Evolutionary conservation across 2,797 vertebrate species (phyloP), one percentile per base, ranked within the genome.

Genomic region (Hephaestus fuliginosus): DNA sequence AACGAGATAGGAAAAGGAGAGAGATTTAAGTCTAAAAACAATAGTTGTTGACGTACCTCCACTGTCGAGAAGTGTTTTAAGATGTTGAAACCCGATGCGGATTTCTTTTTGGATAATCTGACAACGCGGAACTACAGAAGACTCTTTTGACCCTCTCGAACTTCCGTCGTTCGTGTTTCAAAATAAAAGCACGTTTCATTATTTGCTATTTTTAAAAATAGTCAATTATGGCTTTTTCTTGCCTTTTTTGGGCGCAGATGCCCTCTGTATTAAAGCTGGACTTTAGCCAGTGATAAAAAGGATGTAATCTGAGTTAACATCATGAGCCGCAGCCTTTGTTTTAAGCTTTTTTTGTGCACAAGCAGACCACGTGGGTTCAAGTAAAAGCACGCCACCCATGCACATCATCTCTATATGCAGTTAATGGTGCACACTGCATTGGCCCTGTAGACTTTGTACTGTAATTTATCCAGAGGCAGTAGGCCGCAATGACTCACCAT

Each of bases 101-200:
- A 49, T 63, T 74, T 51, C 51, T 33, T 33, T 67, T 52, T 33
- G 20, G 41, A 5, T 56, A 33, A 53, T 76, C 36, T 70, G 15
- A 79, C 82, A 86, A 92, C 86, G 86, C 92, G 93, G 91, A 94
- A 94, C 85, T 18, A 70, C 36, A 2, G 9, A 5, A 2, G 7
- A 46, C 1, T 60, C n/a, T 74, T 89, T 89, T 90, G 89, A 82
- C 76, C 87, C 86, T 65, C 18, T 22, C 39, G 36, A 6, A 58
- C 12, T 78, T 79, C 90, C 90, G 91, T 91, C 25, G n/a, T 48
- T 36, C 7, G 9, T 18, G 10, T 66, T 88, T 86, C 89, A 92
- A 76, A 92, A 84, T 91, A 92, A 92, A 87, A 78, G 82, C 25
- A 8, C 15, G 8, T 11, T 43, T 49, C 5, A 1, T 39, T 22